Evolutionary conservation across 2,113 vertebrate species (phyloP), one percentile per base, ranked within the genome.

Genomic region (Elaphurus davidianus): DNA sequence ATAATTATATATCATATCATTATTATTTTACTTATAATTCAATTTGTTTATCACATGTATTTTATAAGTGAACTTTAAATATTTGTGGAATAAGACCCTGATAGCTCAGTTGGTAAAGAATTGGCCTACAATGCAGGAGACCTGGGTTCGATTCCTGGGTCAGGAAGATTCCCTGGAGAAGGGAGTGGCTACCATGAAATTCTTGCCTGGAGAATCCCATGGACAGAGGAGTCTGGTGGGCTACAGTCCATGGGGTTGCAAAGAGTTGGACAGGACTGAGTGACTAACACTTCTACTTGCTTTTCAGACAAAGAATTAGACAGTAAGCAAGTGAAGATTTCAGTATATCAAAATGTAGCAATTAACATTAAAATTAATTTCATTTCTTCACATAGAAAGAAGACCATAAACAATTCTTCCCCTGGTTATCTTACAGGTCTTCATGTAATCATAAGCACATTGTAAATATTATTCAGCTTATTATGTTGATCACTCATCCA

Each of bases 281-380:
- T 40, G n/a, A 25, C 19, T 21, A 23, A 74, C 10, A 74, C n/a
- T 74, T 74, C 67, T 11, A 74, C 19, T 74, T 71, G 12, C 19
- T 71, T 71, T 74, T 40, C 87, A 79, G 10, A 76, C 13, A 95
- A 87, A 27, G 5, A 81, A 47, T 88, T 93, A 90, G 28, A 82
- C 57, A 76, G 17, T 47, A 6, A 14, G 0, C 54, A 94, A 83
- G 67, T 59, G 59, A 90, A 91, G 33, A 47, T 64, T 12, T 9
- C 3, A 40, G 4, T 43, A 45, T 45, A 87, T 95, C 3, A 47
- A 82, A 90, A 71, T 60, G 28, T 81, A 60, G 11, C 25, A 55
- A 23, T 82, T 74, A 57, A 71, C 45, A 83, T 21, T 15, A 86
- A 81, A 54, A 94, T 64, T 76, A 30, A 13, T 88, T 95, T 95